Evolutionary conservation across 2,113 vertebrate genomes (phyloP).

Genomic region (Acrocephalus arundinaceus): DNA sequence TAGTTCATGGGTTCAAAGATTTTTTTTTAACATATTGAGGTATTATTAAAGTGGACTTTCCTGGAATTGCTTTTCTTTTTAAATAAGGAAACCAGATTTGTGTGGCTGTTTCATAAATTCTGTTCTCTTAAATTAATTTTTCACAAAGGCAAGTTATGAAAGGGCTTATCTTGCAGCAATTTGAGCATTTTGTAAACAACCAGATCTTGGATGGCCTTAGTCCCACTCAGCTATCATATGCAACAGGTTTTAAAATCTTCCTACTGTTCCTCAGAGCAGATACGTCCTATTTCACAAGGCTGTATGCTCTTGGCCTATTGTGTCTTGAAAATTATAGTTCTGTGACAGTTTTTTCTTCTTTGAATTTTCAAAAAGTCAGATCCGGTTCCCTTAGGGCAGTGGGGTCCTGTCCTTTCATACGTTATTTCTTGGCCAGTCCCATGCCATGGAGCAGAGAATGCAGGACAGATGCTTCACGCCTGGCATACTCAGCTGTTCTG

Average conservation of each 20-base stretch:
- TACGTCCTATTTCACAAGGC: neutral
- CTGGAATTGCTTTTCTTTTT: neutral
- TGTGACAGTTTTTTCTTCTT: neutral
- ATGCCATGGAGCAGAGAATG: conserved; percentile 35
- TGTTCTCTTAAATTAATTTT: neutral
- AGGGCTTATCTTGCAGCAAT: neutral
- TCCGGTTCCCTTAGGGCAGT: neutral
- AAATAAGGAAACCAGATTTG: neutral
- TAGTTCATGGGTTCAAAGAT: neutral
- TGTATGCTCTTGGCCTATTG: neutral
- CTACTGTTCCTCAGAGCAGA: neutral
- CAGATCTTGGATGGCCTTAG: neutral
- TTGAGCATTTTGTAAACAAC: neutral
- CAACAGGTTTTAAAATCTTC: neutral
- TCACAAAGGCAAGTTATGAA: neutral
- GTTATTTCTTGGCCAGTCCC: conserved; percentile 9
- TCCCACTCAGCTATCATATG: neutral
- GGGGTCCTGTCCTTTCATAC: neutral
- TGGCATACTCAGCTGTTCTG: conserved; percentile 65
- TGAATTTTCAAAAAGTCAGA: neutral
- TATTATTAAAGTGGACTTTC: neutral
- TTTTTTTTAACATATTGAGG: neutral
- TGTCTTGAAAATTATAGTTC: neutral
- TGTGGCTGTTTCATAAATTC: neutral
- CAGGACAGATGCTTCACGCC: conserved; percentile 67